Base-by-base conservation (phyloP, 1,140 invertebrate species). In the Spodoptera frugiperda region DNA sequence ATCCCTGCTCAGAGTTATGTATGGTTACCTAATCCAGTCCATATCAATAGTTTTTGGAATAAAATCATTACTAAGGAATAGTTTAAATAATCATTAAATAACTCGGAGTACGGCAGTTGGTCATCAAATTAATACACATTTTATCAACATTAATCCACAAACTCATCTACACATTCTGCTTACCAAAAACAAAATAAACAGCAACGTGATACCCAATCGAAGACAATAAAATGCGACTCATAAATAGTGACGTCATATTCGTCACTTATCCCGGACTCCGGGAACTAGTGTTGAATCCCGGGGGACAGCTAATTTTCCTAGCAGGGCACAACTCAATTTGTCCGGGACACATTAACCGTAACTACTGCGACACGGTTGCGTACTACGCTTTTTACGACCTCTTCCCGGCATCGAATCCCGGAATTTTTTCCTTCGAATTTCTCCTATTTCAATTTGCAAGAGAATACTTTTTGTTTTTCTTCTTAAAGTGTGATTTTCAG, bases 321-420 rank as follows among this genome's bases (percentile, higher is more conserved):
- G 79, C 83, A 82, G 82, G 84, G 86, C 79, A 73, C 86, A 93
- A 93, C 91, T 91, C 92, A 92, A 93, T 93, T 92, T 92, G 89
- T 85, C 88, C 88, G 76, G 87, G 83, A 85, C 89, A 87, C 91
- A 93, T 93, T 93, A 93, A 88, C 84, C 84, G 85, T 88, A 89
- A 87, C 89, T 90, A 89, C 87, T 84, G 84, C 84, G 88, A 87
- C 88, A 89, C 90, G 85, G 86, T 91, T 89, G 85, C 86, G 86
- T 81, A 86, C 82, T 84, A 81, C 73, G 67, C 84, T 88, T 91
- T 91, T 91, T 91, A 93, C 87, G 87, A 91, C 84, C 65, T 63
- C 51, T 6, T 59, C 81, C 70, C 80, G 80, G 77, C 76, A 88
- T 91, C 89, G 86, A 89, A 89, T 90, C 84, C 87, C 72, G 63